Percentiles rank a stretch among this genome's conserved stretches.
These are phyloP conservation scores for Epinephelus malabaricus DNA, from an alignment of 2,797 vertebrate species.

Conservation along the genomic window DNA sequence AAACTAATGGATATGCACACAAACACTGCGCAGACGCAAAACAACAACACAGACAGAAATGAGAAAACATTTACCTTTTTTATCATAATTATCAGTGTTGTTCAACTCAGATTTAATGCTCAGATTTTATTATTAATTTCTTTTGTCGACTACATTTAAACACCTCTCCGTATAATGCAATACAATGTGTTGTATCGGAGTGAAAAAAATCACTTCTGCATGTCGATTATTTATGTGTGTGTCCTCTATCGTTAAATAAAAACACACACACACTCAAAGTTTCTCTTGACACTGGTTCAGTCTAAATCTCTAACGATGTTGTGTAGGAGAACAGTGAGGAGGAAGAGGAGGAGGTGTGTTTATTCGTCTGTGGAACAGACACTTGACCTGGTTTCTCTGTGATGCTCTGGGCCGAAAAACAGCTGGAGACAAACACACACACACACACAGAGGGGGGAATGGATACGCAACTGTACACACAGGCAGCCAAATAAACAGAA, in stretches of 20 bases:
- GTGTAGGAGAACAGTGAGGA: neutral
- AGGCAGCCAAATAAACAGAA: neutral
- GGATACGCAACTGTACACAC: neutral
- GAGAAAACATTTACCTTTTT: neutral
- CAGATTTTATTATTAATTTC: neutral
- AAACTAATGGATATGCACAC: slow-evolving; percentile 56
- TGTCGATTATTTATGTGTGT: neutral
- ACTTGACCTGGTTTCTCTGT: slow-evolving; percentile 80
- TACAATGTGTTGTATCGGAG: neutral
- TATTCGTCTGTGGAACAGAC: slow-evolving; percentile 68
- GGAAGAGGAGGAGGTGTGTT: slow-evolving; percentile 39
- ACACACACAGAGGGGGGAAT: neutral
- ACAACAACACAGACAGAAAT: neutral
- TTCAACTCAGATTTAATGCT: neutral
- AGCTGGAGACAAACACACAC: slow-evolving; percentile 44
- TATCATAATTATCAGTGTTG: neutral
- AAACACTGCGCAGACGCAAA: slow-evolving; percentile 29
- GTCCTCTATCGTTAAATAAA: neutral
- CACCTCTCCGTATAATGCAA: neutral
- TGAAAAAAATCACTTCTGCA: neutral
- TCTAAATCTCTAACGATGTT: neutral
- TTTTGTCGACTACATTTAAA: neutral
- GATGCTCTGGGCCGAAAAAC: slow-evolving; percentile 54
- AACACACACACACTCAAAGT: neutral
- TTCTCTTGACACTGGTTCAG: neutral